phyloP scores from a whole-genome alignment of 2,113 vertebrate genomes.

The Nibea coibor region DNA sequence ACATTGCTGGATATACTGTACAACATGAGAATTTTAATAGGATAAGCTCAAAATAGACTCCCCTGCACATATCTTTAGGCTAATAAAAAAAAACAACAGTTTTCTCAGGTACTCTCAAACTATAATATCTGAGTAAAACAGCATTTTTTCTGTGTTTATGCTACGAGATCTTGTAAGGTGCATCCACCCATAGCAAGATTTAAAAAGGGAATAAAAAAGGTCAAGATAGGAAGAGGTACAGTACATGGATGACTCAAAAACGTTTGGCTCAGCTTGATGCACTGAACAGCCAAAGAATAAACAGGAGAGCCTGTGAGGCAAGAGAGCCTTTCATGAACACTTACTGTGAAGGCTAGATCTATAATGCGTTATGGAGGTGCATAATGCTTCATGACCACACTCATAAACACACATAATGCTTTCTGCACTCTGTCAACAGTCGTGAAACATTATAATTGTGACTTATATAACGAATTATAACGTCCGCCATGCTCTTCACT shows the following conservation, averaged over 20 bases:
- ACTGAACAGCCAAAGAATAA: constrained; percentile 1
- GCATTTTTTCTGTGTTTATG: constrained; percentile 7
- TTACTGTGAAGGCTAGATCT: too few relatives aligned
- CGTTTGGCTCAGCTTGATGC: background rate
- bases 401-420: too few relatives aligned
- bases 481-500: too few relatives aligned
- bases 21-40: constrained; percentile 62
- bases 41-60: constrained; percentile 45
- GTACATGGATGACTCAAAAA: constrained; percentile 18
- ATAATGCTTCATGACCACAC: too few relatives aligned
- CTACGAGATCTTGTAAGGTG: constrained; percentile 2
- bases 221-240: constrained; percentile 13
- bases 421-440: too few relatives aligned
- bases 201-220: background rate
- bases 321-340: background rate
- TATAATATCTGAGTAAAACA: background rate
- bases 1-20: constrained; percentile 50
- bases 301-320: background rate
- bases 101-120: constrained; percentile 11
- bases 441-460: too few relatives aligned
- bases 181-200: background rate
- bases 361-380: too few relatives aligned
- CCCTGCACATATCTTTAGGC: constrained; percentile 32
- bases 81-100: constrained; percentile 14
- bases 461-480: too few relatives aligned